Evolutionary conservation across 2,113 vertebrate species (phyloP).

Genomic region (Pantherophis guttatus): DNA sequence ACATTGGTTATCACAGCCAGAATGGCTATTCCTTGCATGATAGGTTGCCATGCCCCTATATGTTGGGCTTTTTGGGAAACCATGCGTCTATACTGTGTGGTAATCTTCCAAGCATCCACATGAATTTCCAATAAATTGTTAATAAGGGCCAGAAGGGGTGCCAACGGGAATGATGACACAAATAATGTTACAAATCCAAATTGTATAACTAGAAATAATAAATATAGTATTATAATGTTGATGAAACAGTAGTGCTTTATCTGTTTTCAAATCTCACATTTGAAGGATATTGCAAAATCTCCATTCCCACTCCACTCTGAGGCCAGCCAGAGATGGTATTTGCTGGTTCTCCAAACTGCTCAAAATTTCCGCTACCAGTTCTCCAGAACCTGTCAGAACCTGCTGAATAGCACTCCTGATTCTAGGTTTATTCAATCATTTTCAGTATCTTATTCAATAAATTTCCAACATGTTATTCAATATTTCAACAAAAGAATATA

Average conservation of each 20-base stretch:
- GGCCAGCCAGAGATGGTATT: no score
- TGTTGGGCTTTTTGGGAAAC: constrained; percentile 87
- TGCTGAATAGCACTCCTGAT: no score
- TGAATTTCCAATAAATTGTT: constrained; percentile 93
- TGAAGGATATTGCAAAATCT: no score
- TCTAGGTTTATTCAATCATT: neutral
- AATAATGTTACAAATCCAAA: constrained; percentile 96
- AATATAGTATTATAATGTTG: constrained; percentile 24
- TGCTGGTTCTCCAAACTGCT: no score
- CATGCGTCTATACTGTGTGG: constrained; percentile 86
- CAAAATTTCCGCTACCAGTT: no score
- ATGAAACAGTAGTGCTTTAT: constrained; percentile 6
- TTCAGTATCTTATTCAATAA: neutral
- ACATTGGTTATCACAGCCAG: constrained; percentile 91
- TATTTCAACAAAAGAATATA: neutral
- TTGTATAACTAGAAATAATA: constrained; percentile 84
- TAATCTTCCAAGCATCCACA: constrained; percentile 90
- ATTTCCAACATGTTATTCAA: neutral
- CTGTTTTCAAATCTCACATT: neutral
- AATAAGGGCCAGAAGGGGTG: constrained; percentile 86
- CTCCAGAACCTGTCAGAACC: no score
- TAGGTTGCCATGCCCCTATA: constrained; percentile 93
- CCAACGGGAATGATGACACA: constrained; percentile 94
- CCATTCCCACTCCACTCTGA: no score
- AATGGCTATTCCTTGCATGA: constrained; percentile 88